Evolutionary conservation across 2,797 vertebrate genomes (phyloP).

Genomic region (Pterois miles): DNA sequence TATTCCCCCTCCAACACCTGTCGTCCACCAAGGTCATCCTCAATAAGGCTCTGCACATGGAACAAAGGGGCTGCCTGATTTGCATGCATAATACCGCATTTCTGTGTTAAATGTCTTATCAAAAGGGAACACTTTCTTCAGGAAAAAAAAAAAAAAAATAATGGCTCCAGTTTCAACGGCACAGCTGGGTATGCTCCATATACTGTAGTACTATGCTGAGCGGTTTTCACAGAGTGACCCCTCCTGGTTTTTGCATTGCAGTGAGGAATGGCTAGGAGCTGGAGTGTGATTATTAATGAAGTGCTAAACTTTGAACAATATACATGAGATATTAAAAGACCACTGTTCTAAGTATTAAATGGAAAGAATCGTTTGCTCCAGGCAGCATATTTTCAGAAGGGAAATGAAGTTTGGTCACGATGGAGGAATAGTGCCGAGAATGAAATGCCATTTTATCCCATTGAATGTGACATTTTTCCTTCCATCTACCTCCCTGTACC

Average conservation of each 20-base stretch:
- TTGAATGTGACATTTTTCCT: constrained; percentile 63
- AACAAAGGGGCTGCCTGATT: constrained; percentile 54
- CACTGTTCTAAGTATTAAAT: constrained; percentile 47
- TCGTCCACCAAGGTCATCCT: constrained; percentile 77
- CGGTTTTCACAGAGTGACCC: constrained; percentile 10
- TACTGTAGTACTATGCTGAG: constrained; percentile 3
- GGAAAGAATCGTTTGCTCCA: constrained; percentile 41
- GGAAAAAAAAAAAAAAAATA: constrained; percentile 40
- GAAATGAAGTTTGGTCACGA: constrained; percentile 59
- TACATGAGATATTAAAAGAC: constrained; percentile 58
- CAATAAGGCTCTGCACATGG: constrained; percentile 34
- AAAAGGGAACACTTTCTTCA: constrained; percentile 54
- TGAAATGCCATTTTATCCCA: constrained; percentile 73
- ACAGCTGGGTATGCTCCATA: constrained; percentile 24
- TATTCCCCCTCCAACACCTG: constrained; percentile 77
- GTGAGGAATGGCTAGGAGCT: constrained; percentile 18
- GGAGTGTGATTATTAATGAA: constrained; percentile 57
- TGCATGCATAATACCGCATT: constrained; percentile 70
- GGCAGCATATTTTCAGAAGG: constrained; percentile 55
- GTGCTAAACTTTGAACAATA: constrained; percentile 53
- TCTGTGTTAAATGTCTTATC: constrained; percentile 68
- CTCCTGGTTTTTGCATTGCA: constrained; percentile 11
- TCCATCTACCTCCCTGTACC: constrained; percentile 51
- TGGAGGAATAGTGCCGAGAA: constrained; percentile 35
- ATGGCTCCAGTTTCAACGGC: constrained; percentile 23